Evolutionary conservation across 35 echinoderm and acorn worm species (phyloP).

Genomic region (Apostichopus japonicus): DNA sequence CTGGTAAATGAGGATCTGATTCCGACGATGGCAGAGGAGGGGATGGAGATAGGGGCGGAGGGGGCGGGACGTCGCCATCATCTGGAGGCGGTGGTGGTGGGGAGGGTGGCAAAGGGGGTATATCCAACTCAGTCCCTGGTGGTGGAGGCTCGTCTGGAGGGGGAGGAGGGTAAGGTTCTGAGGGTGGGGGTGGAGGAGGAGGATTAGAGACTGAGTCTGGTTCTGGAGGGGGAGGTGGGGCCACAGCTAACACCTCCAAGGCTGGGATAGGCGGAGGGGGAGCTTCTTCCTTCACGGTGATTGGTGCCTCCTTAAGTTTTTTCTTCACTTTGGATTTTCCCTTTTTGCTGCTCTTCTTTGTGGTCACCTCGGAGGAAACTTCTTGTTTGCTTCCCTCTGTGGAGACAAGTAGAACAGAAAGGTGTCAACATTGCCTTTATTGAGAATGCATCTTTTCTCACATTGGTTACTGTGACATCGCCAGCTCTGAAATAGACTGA

Average conservation of each 20-base stretch:
- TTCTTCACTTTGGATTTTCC: conserved; percentile 26
- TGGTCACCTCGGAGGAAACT: not conserved
- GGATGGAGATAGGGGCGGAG: conserved; percentile 17
- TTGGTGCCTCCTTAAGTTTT: conserved; percentile 16
- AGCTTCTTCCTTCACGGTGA: conserved; percentile 11
- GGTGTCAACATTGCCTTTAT: too few species aligned
- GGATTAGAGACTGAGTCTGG: conserved; percentile 59
- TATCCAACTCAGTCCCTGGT: conserved; percentile 66
- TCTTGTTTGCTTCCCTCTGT: conserved; percentile 15
- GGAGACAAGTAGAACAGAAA: not conserved
- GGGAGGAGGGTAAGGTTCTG: conserved; percentile 53
- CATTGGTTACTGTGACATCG: too few species aligned
- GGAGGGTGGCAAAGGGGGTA: conserved; percentile 78
- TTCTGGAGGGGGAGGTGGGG: conserved; percentile 62
- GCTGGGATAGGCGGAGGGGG: conserved; percentile 53
- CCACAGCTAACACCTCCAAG: conserved; percentile 19
- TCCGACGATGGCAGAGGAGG: conserved; percentile 36
- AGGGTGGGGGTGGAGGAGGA: conserved; percentile 30
- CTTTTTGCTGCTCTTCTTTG: not conserved
- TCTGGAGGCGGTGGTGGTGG: conserved; percentile 56
- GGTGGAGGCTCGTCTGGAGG: conserved; percentile 71
- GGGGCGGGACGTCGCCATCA: not conserved
- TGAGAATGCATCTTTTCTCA: too few species aligned
- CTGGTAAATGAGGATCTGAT: not conserved
- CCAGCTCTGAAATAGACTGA: too few species aligned